Base-by-base conservation (phyloP, 2,113 vertebrate species). In the Cyanoliseus patagonus region DNA sequence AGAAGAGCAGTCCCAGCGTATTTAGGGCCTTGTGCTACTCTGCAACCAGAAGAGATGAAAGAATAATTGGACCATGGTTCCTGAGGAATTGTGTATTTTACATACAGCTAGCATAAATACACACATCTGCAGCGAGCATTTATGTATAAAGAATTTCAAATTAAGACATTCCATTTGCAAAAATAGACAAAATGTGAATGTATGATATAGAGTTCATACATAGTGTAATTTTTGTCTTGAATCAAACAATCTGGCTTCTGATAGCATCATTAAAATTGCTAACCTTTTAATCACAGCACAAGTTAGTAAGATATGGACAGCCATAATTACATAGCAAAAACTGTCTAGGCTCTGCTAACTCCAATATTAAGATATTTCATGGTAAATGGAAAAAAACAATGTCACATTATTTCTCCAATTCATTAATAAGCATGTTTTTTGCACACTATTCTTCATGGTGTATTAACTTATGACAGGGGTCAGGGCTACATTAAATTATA, bases 381-480 rank as follows among this genome's bases (percentile, higher is more conserved):
- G 96, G 91, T 90, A 98, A 98, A 98, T 98, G 98, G 98, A 95
- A 98, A 98, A 98, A 98, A 98, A 97, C 97, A 97, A 97, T 98
- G 98, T 98, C 98, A 98, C 83, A 93, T 98, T 97, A 98, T 97
- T 97, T 97, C 97, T 97, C 91, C 97, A 97, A 94, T 98, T 98
- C 98, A 98, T 98, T 98, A 98, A 98, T 98, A 98, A 98, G 97
- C 97, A 94, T 97, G 97, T 98, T 98, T 98, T 97, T 97, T 97
- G 95, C 97, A 97, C 97, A 98, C 95, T 97, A 70, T 98, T 98
- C 98, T 98, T 98, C 98, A 98, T 98, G 98, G 98, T 98, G 95
- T 97, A 98, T 99, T 99, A 99, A 98, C 98, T 98, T 98, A 97
- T 98, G 97, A 98, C 98, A 97, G 87, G 94, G 98, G 98, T 98